Percentiles rank a stretch among this genome's conserved stretches.
Conservation (phyloP, 2,113 vertebrate genomes). For the Pithys albifrons region DNA sequence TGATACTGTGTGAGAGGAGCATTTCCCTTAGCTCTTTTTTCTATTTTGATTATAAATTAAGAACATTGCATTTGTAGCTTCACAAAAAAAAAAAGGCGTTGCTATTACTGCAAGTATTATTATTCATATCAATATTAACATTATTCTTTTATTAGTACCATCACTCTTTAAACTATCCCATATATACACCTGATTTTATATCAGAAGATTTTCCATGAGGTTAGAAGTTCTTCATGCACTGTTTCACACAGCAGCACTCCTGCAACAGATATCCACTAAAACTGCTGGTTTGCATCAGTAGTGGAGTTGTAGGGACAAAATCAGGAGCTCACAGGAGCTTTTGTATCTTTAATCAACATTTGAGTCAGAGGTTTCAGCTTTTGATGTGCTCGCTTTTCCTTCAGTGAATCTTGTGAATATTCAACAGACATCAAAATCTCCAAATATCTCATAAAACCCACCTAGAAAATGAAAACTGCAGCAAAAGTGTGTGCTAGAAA, state of each 20-base stretch:
- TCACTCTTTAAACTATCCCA: not conserved
- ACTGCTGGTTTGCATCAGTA: not conserved
- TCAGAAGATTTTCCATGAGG: not conserved
- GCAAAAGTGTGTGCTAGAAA: not conserved
- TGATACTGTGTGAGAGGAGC: not conserved
- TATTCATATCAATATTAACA: not conserved
- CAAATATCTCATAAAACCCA: not conserved
- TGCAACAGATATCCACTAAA: not conserved
- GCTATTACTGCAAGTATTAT: not conserved
- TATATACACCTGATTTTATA: fast-evolving
- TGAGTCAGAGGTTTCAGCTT: not conserved
- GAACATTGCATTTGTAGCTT: not conserved
- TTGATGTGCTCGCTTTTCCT: not conserved
- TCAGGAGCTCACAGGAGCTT: not conserved
- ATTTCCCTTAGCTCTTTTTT: not conserved
- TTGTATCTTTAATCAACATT: not conserved
- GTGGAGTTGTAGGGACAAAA: not conserved
- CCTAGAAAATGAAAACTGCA: not conserved
- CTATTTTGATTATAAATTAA: not conserved
- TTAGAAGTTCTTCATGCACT: not conserved
- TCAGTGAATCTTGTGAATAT: not conserved
- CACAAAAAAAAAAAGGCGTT: not conserved
- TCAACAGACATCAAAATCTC: not conserved
- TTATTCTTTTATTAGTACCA: not conserved
- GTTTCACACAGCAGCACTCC: not conserved